phyloP scores from a whole-genome alignment of 2,113 vertebrate species.

The Oplegnathus fasciatus region DNA sequence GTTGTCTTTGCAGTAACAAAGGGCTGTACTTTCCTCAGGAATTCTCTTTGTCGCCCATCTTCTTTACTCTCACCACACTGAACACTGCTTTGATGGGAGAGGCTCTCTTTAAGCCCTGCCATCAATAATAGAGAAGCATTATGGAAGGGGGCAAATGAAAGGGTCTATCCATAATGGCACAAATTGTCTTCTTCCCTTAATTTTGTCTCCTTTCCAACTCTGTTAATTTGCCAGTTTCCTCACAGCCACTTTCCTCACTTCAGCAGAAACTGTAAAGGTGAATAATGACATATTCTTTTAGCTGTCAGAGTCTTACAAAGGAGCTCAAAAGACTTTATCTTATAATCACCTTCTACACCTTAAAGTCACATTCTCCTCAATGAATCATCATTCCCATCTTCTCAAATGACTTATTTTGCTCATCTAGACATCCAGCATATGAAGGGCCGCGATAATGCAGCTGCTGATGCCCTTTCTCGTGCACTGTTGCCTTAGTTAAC shows the following conservation, averaged over 20 bases:
- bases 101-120: neutral
- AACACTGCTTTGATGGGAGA: slow-evolving; percentile 1
- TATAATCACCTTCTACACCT: slow-evolving; percentile 10
- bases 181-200: slow-evolving; percentile 6
- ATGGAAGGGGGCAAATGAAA: slow-evolving; percentile 6
- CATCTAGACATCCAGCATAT: too few relatives aligned
- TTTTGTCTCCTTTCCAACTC: slow-evolving; percentile 16
- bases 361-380: neutral
- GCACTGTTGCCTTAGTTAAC: too few relatives aligned
- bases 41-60: neutral
- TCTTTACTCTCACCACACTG: slow-evolving; percentile 16
- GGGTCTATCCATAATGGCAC: neutral
- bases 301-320: slow-evolving; percentile 25
- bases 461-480: too few relatives aligned
- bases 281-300: slow-evolving; percentile 29
- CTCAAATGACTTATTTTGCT: neutral
- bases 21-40: neutral
- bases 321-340: slow-evolving; percentile 1
- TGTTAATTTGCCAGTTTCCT: slow-evolving; percentile 15
- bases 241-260: slow-evolving; percentile 3
- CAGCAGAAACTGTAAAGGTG: slow-evolving; percentile 35
- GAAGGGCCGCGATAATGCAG: too few relatives aligned
- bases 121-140: neutral
- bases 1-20: neutral
- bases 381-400: too few relatives aligned